Evolutionary conservation across 2,888 invertebrate genomes (phyloP).

Genomic region (Gryllus longicercus): DNA sequence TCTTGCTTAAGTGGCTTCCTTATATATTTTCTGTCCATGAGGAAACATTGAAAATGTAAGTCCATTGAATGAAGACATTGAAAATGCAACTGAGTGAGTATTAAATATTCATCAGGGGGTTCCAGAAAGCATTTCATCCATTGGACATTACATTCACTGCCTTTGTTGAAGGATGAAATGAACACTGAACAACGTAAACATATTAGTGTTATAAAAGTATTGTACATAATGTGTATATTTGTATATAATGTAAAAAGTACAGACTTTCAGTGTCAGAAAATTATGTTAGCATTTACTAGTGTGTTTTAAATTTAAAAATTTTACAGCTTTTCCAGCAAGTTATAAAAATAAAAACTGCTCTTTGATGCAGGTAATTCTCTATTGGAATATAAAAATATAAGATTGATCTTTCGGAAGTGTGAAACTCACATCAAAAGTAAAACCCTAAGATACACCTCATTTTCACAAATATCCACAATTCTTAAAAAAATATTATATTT

Average conservation of each 20-base stretch:
- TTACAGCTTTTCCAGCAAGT: not conserved
- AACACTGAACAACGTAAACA: not conserved
- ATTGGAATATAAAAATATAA: too few species aligned
- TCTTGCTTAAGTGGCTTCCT: not conserved
- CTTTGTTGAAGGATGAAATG: not conserved
- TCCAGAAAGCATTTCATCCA: not conserved
- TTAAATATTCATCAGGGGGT: not conserved
- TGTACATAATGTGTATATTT: constrained; percentile 25
- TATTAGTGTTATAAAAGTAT: not conserved
- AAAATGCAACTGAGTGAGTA: not conserved
- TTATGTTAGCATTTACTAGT: constrained; percentile 18
- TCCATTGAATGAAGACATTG: too few species aligned
- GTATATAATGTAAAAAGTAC: constrained; percentile 29
- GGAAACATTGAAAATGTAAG: too few species aligned
- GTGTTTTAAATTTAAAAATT: not conserved
- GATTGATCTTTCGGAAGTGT: too few species aligned
- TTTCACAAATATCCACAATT: too few species aligned
- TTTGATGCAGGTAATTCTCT: too few species aligned
- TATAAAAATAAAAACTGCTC: not conserved
- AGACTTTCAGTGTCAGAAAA: not conserved
- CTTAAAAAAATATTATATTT: too few species aligned
- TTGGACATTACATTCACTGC: not conserved
- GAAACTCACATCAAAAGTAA: too few species aligned
- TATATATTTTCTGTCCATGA: too few species aligned
- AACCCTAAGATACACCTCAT: too few species aligned